Percentiles rank a stretch among this genome's conserved stretches.
These are phyloP conservation scores for Euura saliciscinereae DNA, from an alignment of 1,140 invertebrate genomes.

Conservation along the genomic window DNA sequence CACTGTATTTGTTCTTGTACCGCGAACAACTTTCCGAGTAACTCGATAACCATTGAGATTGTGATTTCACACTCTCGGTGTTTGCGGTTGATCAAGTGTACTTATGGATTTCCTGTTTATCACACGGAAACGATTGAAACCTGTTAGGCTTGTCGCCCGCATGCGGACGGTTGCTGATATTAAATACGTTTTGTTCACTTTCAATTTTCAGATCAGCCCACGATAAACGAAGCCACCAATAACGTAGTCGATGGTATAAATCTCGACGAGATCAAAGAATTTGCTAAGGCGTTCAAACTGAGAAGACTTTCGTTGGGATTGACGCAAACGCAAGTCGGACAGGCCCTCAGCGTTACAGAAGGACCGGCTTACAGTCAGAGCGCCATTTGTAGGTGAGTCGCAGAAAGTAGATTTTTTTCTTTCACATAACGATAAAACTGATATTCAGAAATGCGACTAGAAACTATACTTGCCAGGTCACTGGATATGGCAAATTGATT, in stretches of 20 bases:
- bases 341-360: constrained; percentile 93
- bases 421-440: background rate
- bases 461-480: constrained; percentile 46
- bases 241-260: constrained; percentile 97
- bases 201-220: constrained; percentile 77
- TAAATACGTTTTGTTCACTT: background rate
- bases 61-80: no score
- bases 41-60: no score
- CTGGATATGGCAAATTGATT: constrained; percentile 48
- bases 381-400: constrained; percentile 93
- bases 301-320: constrained; percentile 89
- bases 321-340: constrained; percentile 95
- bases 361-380: constrained; percentile 98
- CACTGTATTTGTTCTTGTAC: no score
- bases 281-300: constrained; percentile 96
- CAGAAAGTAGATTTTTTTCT: constrained; percentile 11
- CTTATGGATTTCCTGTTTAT: constrained; percentile 31
- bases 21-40: no score
- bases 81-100: background rate
- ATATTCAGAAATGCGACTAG: background rate
- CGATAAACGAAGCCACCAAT: constrained; percentile 90
- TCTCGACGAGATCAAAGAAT: constrained; percentile 97
- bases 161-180: constrained; percentile 29
- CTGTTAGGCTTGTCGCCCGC: constrained; percentile 29
- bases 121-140: constrained; percentile 28